phyloP scores from a whole-genome alignment of 1,140 invertebrate genomes.

The Epicauta chinensis region DNA sequence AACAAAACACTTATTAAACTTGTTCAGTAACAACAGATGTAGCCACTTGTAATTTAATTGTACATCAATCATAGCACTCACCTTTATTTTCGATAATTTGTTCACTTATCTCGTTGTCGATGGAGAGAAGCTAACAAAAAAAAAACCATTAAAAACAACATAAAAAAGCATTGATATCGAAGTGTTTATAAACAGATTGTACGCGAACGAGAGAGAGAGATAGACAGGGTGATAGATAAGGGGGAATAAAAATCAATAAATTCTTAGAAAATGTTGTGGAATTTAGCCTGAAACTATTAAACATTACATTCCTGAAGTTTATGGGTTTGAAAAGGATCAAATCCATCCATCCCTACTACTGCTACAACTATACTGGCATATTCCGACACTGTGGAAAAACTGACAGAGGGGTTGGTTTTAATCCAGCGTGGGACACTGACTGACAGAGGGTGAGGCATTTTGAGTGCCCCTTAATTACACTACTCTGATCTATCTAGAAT shows the following conservation, averaged over 20 bases:
- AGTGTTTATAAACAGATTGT: no score
- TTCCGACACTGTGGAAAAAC: constrained; percentile 8
- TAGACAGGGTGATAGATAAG: background rate
- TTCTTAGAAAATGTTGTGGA: background rate
- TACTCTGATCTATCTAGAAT: constrained; percentile 21
- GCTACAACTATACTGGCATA: constrained; percentile 25
- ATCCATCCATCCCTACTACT: background rate
- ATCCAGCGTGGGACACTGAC: constrained; percentile 30
- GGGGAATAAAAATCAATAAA: background rate
- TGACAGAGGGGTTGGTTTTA: constrained; percentile 26
- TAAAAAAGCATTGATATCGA: no score
- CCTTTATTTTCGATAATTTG: no score
- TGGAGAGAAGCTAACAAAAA: background rate
- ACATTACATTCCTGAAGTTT: constrained; percentile 14
- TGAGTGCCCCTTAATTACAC: constrained; percentile 36
- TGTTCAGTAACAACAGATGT: constrained; percentile 15
- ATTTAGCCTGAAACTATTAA: constrained; percentile 11
- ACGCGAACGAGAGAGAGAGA: no score
- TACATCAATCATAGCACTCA: background rate
- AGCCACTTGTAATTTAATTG: constrained; percentile 10
- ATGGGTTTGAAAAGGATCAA: background rate
- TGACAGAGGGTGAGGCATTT: constrained; percentile 24
- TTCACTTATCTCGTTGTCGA: background rate
- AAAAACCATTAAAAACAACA: no score
- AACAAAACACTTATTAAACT: constrained; percentile 4